Base-by-base conservation (phyloP, 2,888 invertebrate genomes). In the Zelleria hepariella region DNA sequence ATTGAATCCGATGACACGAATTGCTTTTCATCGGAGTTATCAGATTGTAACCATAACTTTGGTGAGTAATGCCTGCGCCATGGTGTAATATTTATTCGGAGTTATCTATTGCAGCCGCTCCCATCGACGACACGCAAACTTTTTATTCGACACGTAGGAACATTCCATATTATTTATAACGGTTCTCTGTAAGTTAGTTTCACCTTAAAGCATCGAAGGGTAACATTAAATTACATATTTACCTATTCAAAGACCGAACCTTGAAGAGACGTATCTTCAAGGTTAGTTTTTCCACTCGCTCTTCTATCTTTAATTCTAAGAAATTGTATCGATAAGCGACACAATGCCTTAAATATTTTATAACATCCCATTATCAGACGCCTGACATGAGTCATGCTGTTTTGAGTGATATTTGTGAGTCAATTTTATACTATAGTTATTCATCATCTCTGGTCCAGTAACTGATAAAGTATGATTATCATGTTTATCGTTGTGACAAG, bases 381-480 rank as follows among this genome's bases (percentile, higher is more conserved):
- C 32, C 32, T 42, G 15, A 15, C 32, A 42, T 42, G 32, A 10
- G 5, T 42, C 15, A 42, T 42, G 2, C 32, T 15, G 5, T 15
- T 42, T 42, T 42, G 32, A 42, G 15, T 42, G 32, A 42, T 42
- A 15, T 15, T 2, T 10, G 32, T 15, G 32, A 42, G 32, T 42
- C 32, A 42, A 42, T 42, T 42, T 42, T 42, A 42, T 42, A 2
- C 32, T 42, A 42, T 10, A 2, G 10, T 3, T 42, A 15, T 32
- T 32, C 21, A 10, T 42, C 56, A 27, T 55, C 23, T 53, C 27
- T 56, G 56, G 23, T 32, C 32, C 56, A 56, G 21, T 56, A 21
- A 32, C 42, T 42, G 56, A 56, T 55, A 55, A 53, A 24, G 32
- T 20, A 32, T 21, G 32, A 56, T 56, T 42, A 21, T 56, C 32